Evolutionary conservation across 1,140 invertebrate genomes (phyloP).

Genomic region (Paraescarpia echinospica): DNA sequence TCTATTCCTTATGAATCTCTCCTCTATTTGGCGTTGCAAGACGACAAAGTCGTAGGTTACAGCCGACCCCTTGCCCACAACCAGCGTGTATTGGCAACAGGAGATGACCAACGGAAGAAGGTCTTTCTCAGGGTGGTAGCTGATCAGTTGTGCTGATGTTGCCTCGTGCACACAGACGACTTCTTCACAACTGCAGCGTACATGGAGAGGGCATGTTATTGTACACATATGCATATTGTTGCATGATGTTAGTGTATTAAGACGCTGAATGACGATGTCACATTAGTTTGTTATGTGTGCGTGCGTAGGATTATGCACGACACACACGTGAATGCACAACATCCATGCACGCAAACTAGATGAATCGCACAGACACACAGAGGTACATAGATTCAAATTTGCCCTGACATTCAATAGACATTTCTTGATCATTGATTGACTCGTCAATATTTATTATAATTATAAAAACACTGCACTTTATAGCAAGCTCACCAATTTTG

Average conservation of each 20-base stretch:
- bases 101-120: constrained; percentile 43
- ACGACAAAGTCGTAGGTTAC: constrained; percentile 41
- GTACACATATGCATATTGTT: too few relatives aligned
- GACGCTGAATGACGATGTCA: not conserved
- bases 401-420: too few relatives aligned
- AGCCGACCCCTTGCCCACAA: constrained; percentile 35
- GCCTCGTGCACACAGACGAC: not conserved
- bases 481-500: too few relatives aligned
- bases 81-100: constrained; percentile 44
- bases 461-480: too few relatives aligned
- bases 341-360: not conserved
- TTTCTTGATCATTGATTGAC: too few relatives aligned
- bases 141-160: constrained; percentile 40
- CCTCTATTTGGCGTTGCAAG: constrained; percentile 37
- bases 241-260: not conserved
- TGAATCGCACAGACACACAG: too few relatives aligned
- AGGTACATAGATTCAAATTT: too few relatives aligned
- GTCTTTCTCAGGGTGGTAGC: constrained; percentile 42
- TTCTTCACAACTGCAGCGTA: not conserved
- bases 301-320: not conserved
- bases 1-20: constrained; percentile 37
- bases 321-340: not conserved
- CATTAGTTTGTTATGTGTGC: too few relatives aligned
- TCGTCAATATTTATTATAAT: too few relatives aligned
- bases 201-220: not conserved